Evolutionary conservation across 1,140 invertebrate genomes (phyloP), one percentile per base, ranked within the genome.

Genomic region (Drosophila kohkoa): DNA sequence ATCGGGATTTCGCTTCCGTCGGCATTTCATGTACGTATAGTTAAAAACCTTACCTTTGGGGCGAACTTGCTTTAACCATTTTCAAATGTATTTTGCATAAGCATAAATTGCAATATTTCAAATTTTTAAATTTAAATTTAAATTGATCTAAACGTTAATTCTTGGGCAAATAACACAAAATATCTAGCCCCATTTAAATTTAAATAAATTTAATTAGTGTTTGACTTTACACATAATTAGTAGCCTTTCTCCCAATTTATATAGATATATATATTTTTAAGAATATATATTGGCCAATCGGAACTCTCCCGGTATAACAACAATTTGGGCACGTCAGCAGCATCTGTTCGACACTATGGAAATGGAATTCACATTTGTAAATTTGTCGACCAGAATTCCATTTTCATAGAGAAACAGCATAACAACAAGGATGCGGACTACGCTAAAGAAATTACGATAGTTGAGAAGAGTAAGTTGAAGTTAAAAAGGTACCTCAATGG

Each of bases 401-500:
- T 62, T 79, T 71, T 63, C 57, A 52, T 71, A 41, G 57, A 54
- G 32, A 58, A 3, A 30, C 38, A 60, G 15, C 7, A 63, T 55
- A 45, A 6, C 15, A 38, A 43, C 30, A 57, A 49, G 49, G 38
- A 52, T 32, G 63, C 63, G 35, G 41, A 55, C 63, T 55, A 55
- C 63, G 32, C 45, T 55, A 65, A 38, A 41, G 48, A 64, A 10
- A 52, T 55, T 65, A 43, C 54, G 41, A 32, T 20, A 55, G 11
- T 41, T 6, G 30, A 0, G 28, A 51, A 38, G 10, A 38, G 1
- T 38, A 38, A 38, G 7, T 7, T 38, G 35, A 11, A 38, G 8
- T 38, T 38, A 38, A 10, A 16, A 20, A 7, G 64, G 57, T 92
- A 93, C 93, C 88, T 93, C 93, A 68, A 93, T 93, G 60, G 93